Conservation (phyloP, 1,140 invertebrate species). For the Solenopsis invicta region DNA sequence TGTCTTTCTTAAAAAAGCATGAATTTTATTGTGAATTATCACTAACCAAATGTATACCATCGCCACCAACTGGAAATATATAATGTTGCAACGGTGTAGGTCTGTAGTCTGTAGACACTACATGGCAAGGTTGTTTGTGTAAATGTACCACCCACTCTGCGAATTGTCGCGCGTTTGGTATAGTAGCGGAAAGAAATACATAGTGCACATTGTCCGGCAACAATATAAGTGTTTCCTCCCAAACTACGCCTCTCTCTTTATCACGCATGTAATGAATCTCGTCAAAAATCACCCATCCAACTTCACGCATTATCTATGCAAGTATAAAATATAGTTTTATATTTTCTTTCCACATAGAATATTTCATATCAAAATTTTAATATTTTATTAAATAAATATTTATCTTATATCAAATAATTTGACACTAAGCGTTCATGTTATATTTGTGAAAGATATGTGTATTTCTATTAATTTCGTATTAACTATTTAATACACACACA, state of each 20-base stretch:
- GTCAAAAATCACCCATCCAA: conserved; percentile 99
- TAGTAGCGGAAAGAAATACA: conserved; percentile 99
- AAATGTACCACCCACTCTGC: conserved; percentile 99
- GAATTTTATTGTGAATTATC: conserved; percentile 17
- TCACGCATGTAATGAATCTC: conserved; percentile 99
- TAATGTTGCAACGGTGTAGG: conserved; percentile 99
- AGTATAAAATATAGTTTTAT: background rate
- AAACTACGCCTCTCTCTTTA: conserved; percentile 99
- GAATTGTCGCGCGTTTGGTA: conserved; percentile 99
- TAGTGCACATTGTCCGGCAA: conserved; percentile 99
- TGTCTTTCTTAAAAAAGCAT: background rate
- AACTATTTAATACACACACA: no score
- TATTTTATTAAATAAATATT: background rate
- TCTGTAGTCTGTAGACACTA: conserved; percentile 99
- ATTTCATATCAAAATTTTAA: background rate
- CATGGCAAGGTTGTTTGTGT: conserved; percentile 99
- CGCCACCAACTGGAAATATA: conserved; percentile 97
- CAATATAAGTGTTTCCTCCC: conserved; percentile 99
- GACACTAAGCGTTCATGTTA: background rate
- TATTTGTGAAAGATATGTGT: background rate
- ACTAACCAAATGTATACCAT: conserved; percentile 96
- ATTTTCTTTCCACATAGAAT: background rate
- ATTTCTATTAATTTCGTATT: background rate
- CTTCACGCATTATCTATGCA: conserved; percentile 95
- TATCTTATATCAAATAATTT: background rate